These are phyloP conservation scores for Actenoides lindsayi DNA, from an alignment of 2,113 vertebrate genomes.

Conservation along the genomic window DNA sequence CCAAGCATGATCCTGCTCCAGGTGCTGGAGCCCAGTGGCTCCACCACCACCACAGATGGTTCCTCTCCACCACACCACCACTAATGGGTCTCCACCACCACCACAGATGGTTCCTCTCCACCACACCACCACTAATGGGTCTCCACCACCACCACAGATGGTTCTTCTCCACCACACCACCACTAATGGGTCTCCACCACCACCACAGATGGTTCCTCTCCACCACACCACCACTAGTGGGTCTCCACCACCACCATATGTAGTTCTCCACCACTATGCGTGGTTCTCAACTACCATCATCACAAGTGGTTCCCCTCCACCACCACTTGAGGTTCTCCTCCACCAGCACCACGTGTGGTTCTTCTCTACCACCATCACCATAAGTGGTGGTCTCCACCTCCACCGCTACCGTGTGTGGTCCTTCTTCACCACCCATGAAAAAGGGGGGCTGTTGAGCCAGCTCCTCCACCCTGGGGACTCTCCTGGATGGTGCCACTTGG, in stretches of 20 bases:
- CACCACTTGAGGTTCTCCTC: fast-evolving
- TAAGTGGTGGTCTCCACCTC: neutral
- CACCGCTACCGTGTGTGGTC: neutral
- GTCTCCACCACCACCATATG: neutral
- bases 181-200: neutral
- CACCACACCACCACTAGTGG: fast-evolving
- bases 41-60: neutral
- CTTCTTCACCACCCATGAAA: neutral
- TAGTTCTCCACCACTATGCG: neutral
- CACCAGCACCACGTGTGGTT: neutral
- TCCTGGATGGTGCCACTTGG: neutral
- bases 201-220: neutral
- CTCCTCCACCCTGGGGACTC: neutral
- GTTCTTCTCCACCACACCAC: neutral
- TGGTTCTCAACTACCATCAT: neutral
- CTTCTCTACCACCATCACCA: neutral
- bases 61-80: neutral
- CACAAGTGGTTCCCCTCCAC: neutral
- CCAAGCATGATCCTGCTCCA: neutral
- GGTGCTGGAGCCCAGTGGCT: neutral
- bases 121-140: too few relatives aligned
- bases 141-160: neutral
- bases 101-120: too few relatives aligned
- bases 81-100: neutral
- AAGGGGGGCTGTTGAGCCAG: fast-evolving